Conservation (phyloP, 2,113 vertebrate species). For the Chroicocephalus ridibundus region DNA sequence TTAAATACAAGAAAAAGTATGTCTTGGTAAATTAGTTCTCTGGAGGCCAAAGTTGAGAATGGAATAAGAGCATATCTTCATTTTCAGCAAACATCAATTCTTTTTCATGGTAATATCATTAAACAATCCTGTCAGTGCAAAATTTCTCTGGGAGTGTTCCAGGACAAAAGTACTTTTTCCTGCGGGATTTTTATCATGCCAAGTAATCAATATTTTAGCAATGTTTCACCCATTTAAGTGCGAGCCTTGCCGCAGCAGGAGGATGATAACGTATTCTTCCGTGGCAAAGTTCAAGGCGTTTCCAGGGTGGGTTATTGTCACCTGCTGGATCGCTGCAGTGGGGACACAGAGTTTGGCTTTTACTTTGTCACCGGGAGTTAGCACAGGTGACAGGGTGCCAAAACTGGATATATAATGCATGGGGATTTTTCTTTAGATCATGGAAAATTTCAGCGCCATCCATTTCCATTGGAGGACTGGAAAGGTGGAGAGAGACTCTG, state of each 20-base stretch:
- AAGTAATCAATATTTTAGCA: conserved; percentile 29
- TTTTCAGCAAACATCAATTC: conserved; percentile 56
- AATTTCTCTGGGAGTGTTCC: conserved; percentile 10
- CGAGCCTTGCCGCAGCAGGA: not conserved
- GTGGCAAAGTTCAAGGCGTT: not conserved
- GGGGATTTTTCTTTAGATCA: not conserved
- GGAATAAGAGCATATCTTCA: conserved; percentile 46
- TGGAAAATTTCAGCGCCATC: not conserved
- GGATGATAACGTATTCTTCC: not conserved
- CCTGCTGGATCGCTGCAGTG: not conserved
- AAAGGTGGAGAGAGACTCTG: not conserved
- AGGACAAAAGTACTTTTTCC: conserved; percentile 12
- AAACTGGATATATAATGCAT: not conserved
- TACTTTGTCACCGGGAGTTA: not conserved
- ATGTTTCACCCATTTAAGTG: not conserved
- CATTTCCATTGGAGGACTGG: not conserved
- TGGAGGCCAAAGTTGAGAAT: conserved; percentile 44
- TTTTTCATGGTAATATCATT: conserved; percentile 18
- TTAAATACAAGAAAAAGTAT: not conserved
- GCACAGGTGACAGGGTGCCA: not conserved
- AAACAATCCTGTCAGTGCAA: conserved; percentile 5
- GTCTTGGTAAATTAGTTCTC: conserved; percentile 46
- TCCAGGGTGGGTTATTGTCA: not conserved
- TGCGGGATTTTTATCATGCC: not conserved
- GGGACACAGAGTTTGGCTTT: not conserved